A percentile compares a stretch with the other conserved stretches of the same genome.
Evolutionary conservation across 2,888 invertebrate species (phyloP).

Genomic region (Toxonevra muliebris): DNA sequence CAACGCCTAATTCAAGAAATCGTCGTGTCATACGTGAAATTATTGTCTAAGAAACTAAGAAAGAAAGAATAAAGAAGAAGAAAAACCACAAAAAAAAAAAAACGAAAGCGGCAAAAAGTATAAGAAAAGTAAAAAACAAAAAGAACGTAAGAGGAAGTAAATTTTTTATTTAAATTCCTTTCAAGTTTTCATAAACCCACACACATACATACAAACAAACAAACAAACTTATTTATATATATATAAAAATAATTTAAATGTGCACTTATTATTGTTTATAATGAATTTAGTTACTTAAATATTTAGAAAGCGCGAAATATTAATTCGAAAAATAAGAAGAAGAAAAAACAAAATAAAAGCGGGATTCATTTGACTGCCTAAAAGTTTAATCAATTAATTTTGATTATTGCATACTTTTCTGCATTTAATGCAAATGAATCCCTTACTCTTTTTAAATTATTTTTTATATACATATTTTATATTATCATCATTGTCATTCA

Average conservation of each 20-base stretch:
- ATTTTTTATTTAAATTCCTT: not conserved
- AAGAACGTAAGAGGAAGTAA: not conserved
- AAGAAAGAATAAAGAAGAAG: not conserved
- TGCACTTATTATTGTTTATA: too few species aligned
- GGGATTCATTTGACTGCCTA: too few species aligned
- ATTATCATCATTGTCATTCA: too few species aligned
- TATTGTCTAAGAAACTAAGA: constrained; percentile 73
- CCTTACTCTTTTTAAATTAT: too few species aligned
- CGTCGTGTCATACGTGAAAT: constrained; percentile 93
- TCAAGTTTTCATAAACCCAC: constrained; percentile 5
- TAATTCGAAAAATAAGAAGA: too few species aligned
- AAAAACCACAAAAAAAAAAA: not conserved
- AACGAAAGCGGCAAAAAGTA: not conserved
- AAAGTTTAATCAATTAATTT: too few species aligned
- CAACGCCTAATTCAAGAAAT: constrained; percentile 92
- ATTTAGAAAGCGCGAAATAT: too few species aligned
- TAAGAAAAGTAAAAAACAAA: not conserved
- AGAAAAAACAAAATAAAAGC: too few species aligned
- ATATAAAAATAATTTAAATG: constrained; percentile 2
- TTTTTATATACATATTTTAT: too few species aligned
- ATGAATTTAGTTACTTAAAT: too few species aligned
- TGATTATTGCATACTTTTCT: too few species aligned
- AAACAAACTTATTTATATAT: constrained; percentile 40
- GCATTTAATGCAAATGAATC: too few species aligned
- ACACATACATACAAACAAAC: constrained; percentile 20